phyloP scores from a whole-genome alignment of 1,140 invertebrate genomes.

The Oncopodura yosiiana region DNA sequence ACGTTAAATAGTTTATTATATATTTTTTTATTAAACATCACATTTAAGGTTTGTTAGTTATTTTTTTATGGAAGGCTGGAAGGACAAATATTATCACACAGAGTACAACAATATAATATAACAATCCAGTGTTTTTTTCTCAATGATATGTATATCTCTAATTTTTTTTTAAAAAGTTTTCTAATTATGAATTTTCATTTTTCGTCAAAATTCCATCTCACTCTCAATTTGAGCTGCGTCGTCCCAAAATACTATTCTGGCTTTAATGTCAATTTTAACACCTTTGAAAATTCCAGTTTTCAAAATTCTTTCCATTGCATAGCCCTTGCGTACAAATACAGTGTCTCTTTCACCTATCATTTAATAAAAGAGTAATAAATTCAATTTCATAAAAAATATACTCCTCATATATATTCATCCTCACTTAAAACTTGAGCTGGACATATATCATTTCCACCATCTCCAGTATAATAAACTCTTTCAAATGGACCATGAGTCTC shows the following conservation, averaged over 20 bases:
- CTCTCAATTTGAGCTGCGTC: slow-evolving; percentile 19
- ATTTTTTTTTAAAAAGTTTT: neutral
- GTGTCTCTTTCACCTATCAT: slow-evolving; percentile 18
- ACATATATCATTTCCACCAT: slow-evolving; percentile 32
- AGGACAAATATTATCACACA: neutral
- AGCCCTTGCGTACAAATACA: slow-evolving; percentile 30
- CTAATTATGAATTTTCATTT: neutral
- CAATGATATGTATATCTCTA: neutral
- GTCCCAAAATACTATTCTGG: slow-evolving; percentile 21
- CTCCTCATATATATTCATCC: neutral
- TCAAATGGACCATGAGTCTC: slow-evolving; percentile 26
- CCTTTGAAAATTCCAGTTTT: slow-evolving; percentile 13
- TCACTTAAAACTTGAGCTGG: neutral
- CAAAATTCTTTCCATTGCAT: slow-evolving; percentile 25
- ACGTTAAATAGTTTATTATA: no score
- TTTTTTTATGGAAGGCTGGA: neutral
- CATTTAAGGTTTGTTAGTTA: neutral
- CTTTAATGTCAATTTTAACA: slow-evolving; percentile 8
- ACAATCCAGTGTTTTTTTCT: neutral
- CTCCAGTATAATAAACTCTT: slow-evolving; percentile 27
- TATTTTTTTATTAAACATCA: no score
- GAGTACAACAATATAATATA: neutral
- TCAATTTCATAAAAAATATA: neutral
- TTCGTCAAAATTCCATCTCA: slow-evolving; percentile 2
- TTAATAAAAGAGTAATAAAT: slow-evolving; percentile 19